Percentiles rank a stretch among this genome's conserved stretches.
phyloP scores from a whole-genome alignment of 2,888 invertebrate genomes.

The Acrobasis repandana region DNA sequence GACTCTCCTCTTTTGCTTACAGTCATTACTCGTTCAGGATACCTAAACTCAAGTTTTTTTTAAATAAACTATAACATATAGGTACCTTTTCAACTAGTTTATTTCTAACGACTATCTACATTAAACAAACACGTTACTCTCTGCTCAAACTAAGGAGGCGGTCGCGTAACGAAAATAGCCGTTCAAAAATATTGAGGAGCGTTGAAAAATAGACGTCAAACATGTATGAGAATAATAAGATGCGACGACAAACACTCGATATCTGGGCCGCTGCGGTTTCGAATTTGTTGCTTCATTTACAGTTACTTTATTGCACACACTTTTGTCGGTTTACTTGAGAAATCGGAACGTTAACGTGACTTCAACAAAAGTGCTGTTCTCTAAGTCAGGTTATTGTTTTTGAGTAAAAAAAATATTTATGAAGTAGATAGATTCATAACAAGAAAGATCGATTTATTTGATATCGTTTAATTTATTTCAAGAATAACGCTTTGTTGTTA shows the following conservation, averaged over 20 bases:
- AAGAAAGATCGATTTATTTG: too few relatives aligned
- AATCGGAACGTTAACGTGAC: not conserved
- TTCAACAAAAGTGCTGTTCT: not conserved
- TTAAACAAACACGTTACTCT: conserved; percentile 42
- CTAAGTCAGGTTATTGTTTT: not conserved
- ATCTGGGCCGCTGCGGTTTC: conserved; percentile 49
- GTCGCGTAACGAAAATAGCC: conserved; percentile 67
- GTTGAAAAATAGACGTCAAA: conserved; percentile 79
- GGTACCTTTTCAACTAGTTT: not conserved
- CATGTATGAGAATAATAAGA: conserved; percentile 68
- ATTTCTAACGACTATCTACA: conserved; percentile 10
- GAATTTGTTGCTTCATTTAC: conserved; percentile 40
- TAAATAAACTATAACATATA: too few relatives aligned
- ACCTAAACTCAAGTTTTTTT: too few relatives aligned
- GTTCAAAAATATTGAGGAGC: conserved; percentile 76
- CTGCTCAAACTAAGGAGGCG: conserved; percentile 59
- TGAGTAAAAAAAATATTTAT: too few relatives aligned
- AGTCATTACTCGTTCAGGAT: too few relatives aligned
- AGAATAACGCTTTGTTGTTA: too few relatives aligned
- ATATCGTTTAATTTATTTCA: too few relatives aligned
- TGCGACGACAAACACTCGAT: conserved; percentile 65
- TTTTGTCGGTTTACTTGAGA: not conserved
- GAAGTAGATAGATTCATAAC: too few relatives aligned
- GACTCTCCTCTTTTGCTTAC: too few relatives aligned
- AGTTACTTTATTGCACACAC: conserved; percentile 25